These are phyloP conservation scores for Melinaea marsaeus DNA, from an alignment of 2,888 invertebrate genomes.

Conservation along the genomic window DNA sequence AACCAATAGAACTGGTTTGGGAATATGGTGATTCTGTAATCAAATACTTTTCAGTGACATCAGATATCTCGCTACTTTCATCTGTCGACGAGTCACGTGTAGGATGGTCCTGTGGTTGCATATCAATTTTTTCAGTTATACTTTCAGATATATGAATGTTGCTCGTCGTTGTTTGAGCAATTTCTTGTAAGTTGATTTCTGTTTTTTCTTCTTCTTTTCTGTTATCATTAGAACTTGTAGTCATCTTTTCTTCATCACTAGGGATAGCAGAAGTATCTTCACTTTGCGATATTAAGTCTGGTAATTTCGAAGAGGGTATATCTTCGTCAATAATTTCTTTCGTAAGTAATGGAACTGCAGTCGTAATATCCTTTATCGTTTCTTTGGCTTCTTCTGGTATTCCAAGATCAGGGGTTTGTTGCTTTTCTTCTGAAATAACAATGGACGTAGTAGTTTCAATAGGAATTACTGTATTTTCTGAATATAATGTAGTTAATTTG, in stretches of 20 bases:
- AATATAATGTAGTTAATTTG: not conserved
- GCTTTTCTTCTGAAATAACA: not conserved
- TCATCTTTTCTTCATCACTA: slow-evolving; percentile 1
- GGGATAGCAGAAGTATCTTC: slow-evolving; percentile 5
- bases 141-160: not conserved
- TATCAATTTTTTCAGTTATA: slow-evolving; percentile 11
- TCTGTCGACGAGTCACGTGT: not conserved
- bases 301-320: not conserved
- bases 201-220: slow-evolving; percentile 15
- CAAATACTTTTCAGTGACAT: not conserved
- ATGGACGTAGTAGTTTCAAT: too few relatives aligned
- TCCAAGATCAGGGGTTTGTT: not conserved
- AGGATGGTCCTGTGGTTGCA: slow-evolving; percentile 3
- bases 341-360: not conserved
- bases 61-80: slow-evolving; percentile 9
- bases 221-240: slow-evolving; percentile 5
- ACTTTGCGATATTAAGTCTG: too few relatives aligned
- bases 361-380: not conserved
- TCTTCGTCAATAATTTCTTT: slow-evolving; percentile 3
- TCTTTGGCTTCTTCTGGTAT: not conserved
- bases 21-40: slow-evolving; percentile 7
- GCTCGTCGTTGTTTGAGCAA: slow-evolving; percentile 9
- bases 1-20: not conserved
- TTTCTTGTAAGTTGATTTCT: slow-evolving; percentile 21
- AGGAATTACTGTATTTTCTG: too few relatives aligned